Evolutionary conservation across 2,797 vertebrate genomes (phyloP).

Genomic region (Podarcis lilfordi): DNA sequence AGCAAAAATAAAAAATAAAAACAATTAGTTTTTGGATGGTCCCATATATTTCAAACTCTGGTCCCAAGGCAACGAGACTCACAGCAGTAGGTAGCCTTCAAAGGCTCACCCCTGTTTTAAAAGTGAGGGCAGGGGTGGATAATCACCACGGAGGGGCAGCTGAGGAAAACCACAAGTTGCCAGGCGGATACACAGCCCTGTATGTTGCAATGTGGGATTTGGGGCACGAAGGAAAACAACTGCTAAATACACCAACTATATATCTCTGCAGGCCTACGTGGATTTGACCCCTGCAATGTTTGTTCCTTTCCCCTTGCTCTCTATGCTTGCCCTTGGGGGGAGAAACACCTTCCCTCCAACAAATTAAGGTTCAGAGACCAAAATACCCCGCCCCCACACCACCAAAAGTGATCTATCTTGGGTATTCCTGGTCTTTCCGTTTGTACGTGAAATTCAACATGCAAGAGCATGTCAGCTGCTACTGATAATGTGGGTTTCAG

Average conservation of each 20-base stretch:
- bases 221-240: neutral
- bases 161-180: neutral
- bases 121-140: conserved; percentile 14
- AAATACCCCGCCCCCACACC: too few species aligned
- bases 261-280: neutral
- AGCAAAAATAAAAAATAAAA: neutral
- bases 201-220: neutral
- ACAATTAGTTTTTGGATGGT: neutral
- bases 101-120: neutral
- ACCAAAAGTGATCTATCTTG: neutral
- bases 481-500: conserved; percentile 8
- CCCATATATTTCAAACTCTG: conserved; percentile 13
- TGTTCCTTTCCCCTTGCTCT: conserved; percentile 4
- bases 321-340: neutral
- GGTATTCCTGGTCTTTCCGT: neutral
- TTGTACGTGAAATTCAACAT: neutral
- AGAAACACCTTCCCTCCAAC: neutral
- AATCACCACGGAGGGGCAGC: conserved; percentile 18
- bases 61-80: neutral
- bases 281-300: neutral
- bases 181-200: conserved; percentile 2
- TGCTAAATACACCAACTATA: neutral
- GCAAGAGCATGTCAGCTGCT: conserved; percentile 27
- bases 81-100: neutral
- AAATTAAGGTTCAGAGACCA: neutral